Evolutionary conservation across 2,797 vertebrate genomes (phyloP).

Genomic region (Ceryle rudis): DNA sequence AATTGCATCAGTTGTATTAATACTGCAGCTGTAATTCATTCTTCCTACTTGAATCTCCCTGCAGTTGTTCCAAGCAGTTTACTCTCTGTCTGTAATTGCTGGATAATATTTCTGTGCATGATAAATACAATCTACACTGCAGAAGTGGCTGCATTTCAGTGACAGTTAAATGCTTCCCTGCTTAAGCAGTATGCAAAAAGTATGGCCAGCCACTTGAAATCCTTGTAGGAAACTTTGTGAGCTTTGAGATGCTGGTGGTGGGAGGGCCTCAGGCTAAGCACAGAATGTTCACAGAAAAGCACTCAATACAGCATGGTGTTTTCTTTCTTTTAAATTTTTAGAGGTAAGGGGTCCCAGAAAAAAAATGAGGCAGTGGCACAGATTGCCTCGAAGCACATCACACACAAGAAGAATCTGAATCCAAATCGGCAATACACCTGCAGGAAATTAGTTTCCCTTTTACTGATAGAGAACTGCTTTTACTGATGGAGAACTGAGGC

Average conservation of each 20-base stretch:
- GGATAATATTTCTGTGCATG: background rate
- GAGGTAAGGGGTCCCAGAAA: background rate
- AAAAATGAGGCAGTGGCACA: background rate
- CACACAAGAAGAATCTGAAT: background rate
- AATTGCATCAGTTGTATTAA: background rate
- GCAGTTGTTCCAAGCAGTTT: background rate
- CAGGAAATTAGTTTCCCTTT: background rate
- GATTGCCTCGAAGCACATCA: background rate
- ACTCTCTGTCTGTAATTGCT: slow-evolving; percentile 2
- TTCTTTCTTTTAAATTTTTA: background rate
- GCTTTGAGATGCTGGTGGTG: background rate
- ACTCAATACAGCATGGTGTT: background rate
- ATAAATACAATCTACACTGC: background rate
- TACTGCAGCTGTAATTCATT: background rate
- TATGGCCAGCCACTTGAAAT: background rate
- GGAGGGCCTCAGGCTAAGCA: background rate
- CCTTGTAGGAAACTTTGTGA: background rate
- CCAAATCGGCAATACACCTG: background rate
- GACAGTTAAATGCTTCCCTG: background rate
- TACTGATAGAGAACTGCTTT: background rate
- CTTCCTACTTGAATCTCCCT: background rate
- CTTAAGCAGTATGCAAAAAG: background rate
- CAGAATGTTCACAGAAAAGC: background rate
- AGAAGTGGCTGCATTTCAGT: background rate
- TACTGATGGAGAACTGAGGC: background rate